These are phyloP conservation scores for Eupithecia inturbata DNA, from an alignment of 2,888 invertebrate genomes.

Conservation along the genomic window DNA sequence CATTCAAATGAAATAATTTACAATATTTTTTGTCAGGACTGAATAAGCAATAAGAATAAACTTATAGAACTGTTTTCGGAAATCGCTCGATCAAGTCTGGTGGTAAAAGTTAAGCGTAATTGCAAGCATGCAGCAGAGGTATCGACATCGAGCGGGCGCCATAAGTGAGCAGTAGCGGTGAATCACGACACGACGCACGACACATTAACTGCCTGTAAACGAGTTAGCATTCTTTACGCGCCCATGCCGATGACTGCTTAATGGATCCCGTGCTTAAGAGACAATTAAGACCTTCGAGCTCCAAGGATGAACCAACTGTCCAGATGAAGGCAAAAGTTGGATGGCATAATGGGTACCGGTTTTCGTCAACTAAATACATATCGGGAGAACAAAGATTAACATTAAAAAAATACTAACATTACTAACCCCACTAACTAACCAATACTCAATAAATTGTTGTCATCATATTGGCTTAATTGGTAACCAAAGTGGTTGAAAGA, in stretches of 20 bases:
- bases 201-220: conserved; percentile 43
- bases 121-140: neutral
- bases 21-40: neutral
- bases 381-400: neutral
- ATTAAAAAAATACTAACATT: no score
- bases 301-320: conserved; percentile 8
- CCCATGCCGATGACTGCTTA: conserved; percentile 51
- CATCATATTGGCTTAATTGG: no score
- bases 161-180: conserved; percentile 41
- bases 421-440: no score
- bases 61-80: neutral
- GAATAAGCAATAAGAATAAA: neutral
- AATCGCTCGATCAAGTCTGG: neutral
- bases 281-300: conserved; percentile 46
- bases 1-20: neutral
- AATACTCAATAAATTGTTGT: no score
- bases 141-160: conserved; percentile 17
- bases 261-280: conserved; percentile 53
- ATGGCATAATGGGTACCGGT: neutral
- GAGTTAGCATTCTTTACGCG: conserved; percentile 51
- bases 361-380: neutral
- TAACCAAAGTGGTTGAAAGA: no score
- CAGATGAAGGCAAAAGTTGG: neutral
- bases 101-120: neutral
- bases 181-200: conserved; percentile 50